phyloP scores from a whole-genome alignment of 2,888 invertebrate genomes.

The Noctua fimbriata region DNA sequence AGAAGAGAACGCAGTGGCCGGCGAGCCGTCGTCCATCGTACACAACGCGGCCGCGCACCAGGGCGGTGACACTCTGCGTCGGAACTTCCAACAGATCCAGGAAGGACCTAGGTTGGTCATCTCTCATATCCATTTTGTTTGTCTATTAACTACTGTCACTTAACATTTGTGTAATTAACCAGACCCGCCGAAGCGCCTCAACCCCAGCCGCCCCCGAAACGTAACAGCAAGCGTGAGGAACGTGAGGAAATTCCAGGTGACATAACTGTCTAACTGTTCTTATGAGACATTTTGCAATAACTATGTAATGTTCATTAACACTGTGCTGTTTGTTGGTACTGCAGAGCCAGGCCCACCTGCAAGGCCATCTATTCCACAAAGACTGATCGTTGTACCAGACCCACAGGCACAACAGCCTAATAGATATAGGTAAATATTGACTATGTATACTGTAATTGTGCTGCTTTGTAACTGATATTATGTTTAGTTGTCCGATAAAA shows the following conservation, averaged over 20 bases:
- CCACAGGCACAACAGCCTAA: constrained; percentile 94
- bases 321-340: constrained; percentile 67
- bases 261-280: constrained; percentile 63
- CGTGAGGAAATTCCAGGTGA: constrained; percentile 91
- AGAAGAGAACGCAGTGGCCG: constrained; percentile 97
- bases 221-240: constrained; percentile 90
- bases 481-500: not conserved
- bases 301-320: constrained; percentile 57
- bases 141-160: constrained; percentile 58
- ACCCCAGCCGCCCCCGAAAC: constrained; percentile 91
- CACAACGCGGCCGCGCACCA: constrained; percentile 93
- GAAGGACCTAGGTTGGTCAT: constrained; percentile 90
- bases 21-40: constrained; percentile 98
- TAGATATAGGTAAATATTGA: constrained; percentile 88
- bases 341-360: constrained; percentile 96
- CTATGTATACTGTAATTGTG: constrained; percentile 11
- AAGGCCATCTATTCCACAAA: constrained; percentile 96
- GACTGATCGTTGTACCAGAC: constrained; percentile 97
- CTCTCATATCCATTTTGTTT: constrained; percentile 26
- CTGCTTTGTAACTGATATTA: constrained; percentile 20
- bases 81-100: constrained; percentile 99
- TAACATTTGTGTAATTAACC: constrained; percentile 83
- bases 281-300: constrained; percentile 58
- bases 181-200: constrained; percentile 92
- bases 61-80: constrained; percentile 98